Conservation (phyloP, 1,140 invertebrate genomes). For the Drosophila repleta region DNA sequence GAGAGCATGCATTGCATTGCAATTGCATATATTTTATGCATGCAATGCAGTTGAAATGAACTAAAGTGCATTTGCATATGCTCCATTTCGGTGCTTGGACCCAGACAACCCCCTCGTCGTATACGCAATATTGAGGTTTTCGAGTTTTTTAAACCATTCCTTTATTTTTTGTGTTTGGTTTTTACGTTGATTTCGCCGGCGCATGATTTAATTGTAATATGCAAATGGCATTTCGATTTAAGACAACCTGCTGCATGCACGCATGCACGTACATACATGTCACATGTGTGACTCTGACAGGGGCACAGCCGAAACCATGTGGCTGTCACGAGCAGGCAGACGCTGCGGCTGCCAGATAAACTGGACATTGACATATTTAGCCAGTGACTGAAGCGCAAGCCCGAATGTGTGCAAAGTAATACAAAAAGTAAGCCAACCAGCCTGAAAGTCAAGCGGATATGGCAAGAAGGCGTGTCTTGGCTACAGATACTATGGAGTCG, state of each 20-base stretch:
- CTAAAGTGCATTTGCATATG: constrained; percentile 79
- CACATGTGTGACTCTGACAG: constrained; percentile 43
- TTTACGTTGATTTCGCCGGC: constrained; percentile 56
- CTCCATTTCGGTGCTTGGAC: constrained; percentile 30
- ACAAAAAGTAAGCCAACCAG: constrained; percentile 38
- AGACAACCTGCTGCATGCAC: constrained; percentile 35
- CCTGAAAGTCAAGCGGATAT: constrained; percentile 65
- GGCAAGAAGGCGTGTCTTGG: constrained; percentile 21
- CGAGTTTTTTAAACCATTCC: constrained; percentile 17
- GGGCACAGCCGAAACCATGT: constrained; percentile 58
- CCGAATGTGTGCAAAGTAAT: constrained; percentile 47
- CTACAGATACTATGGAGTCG: constrained; percentile 13
- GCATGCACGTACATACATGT: constrained; percentile 1
- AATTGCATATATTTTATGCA: constrained; percentile 74
- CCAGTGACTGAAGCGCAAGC: constrained; percentile 41
- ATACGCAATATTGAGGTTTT: constrained; percentile 63
- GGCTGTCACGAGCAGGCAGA: constrained; percentile 56
- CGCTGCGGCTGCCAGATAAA: constrained; percentile 55
- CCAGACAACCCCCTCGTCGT: background rate
- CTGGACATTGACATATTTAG: constrained; percentile 73
- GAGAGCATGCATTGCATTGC: background rate
- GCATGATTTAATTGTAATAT: constrained; percentile 79
- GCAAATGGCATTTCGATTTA: constrained; percentile 64
- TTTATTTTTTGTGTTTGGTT: constrained; percentile 24
- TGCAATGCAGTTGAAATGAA: constrained; percentile 76